Percentiles rank a stretch among this genome's conserved stretches.
These are phyloP conservation scores for Gallinago stenura DNA, from an alignment of 2,797 vertebrate genomes.

Conservation along the genomic window DNA sequence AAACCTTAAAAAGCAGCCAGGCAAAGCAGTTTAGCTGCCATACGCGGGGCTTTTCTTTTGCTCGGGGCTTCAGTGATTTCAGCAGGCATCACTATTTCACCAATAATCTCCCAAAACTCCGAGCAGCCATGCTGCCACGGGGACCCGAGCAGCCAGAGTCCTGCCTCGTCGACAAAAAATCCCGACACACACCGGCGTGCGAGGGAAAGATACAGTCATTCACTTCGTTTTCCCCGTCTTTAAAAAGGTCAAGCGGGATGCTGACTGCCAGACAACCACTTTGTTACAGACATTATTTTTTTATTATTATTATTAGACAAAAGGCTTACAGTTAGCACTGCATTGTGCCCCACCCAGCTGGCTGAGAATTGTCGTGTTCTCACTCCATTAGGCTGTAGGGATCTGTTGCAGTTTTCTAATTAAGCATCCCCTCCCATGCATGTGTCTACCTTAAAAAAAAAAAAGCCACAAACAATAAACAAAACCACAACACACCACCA, in stretches of 20 bases:
- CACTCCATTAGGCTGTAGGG: conserved; percentile 20
- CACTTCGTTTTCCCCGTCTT: neutral
- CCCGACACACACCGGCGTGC: neutral
- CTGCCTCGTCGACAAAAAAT: neutral
- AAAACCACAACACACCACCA: neutral
- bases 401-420: conserved; percentile 35
- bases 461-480: too few relatives aligned
- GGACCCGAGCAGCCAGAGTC: conserved; percentile 1
- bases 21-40: neutral
- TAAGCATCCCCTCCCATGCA: neutral
- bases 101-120: neutral
- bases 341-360: conserved; percentile 67
- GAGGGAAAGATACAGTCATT: conserved; percentile 12
- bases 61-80: neutral
- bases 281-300: conserved; percentile 48
- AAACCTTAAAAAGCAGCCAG: conserved; percentile 9
- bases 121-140: neutral
- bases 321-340: conserved; percentile 61
- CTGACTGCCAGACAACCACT: conserved; percentile 42
- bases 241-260: conserved; percentile 52
- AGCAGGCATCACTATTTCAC: neutral
- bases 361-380: conserved; percentile 36
- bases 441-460: neutral
- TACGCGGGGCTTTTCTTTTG: neutral
- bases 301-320: conserved; percentile 59